Percentiles rank a stretch among this genome's conserved stretches.
These are phyloP conservation scores for Anguilla marmorata DNA, from an alignment of 2,797 vertebrate genomes.

Conservation along the genomic window DNA sequence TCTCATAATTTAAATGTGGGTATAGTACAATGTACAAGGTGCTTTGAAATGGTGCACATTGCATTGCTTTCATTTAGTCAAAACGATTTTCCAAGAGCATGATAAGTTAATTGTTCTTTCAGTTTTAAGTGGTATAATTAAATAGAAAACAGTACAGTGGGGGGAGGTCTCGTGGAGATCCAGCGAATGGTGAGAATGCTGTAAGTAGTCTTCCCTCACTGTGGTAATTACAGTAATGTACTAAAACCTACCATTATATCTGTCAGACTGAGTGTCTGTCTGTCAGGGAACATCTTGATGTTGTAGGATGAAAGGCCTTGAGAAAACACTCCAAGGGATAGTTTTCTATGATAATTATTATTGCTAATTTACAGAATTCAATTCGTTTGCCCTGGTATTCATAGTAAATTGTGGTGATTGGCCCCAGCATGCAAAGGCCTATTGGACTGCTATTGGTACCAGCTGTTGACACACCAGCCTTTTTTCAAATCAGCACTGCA, in stretches of 20 bases:
- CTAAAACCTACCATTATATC: slow-evolving; percentile 3
- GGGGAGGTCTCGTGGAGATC: not conserved
- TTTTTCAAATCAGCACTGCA: not conserved
- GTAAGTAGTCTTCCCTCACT: not conserved
- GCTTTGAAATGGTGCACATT: not conserved
- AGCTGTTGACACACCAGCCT: not conserved
- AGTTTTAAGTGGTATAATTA: slow-evolving; percentile 10
- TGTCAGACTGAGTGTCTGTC: slow-evolving; percentile 20
- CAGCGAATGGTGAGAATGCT: slow-evolving; percentile 1
- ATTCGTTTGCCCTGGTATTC: not conserved
- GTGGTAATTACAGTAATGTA: slow-evolving; percentile 22
- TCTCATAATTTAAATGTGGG: not conserved
- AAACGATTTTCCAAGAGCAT: slow-evolving; percentile 1
- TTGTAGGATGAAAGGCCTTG: not conserved
- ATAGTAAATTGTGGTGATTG: not conserved
- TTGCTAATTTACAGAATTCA: slow-evolving; percentile 12
- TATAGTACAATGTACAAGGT: not conserved
- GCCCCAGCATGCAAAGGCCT: not conserved
- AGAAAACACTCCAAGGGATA: not conserved
- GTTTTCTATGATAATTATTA: slow-evolving; percentile 5
- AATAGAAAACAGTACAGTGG: not conserved
- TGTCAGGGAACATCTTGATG: slow-evolving; percentile 1
- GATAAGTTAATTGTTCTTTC: slow-evolving; percentile 18
- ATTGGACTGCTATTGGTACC: not conserved
- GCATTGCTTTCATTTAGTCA: slow-evolving; percentile 3